Base-by-base conservation (phyloP, 2,113 vertebrate genomes). In the Guaruba guarouba region DNA sequence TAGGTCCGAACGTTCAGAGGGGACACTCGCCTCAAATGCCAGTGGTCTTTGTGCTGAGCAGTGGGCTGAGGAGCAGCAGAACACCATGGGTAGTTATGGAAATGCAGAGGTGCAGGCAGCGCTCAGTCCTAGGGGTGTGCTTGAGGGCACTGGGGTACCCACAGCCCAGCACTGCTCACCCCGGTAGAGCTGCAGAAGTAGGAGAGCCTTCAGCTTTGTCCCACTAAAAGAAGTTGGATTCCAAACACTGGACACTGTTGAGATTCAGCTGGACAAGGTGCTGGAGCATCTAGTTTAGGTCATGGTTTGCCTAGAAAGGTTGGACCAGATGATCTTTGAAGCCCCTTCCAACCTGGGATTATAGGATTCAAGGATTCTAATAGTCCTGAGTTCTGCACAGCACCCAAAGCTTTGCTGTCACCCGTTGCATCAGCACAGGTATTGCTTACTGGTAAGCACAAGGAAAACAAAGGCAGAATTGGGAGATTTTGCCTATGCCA, bases 1-100 rank as follows among this genome's bases (percentile, higher is more conserved):
- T 83, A 91, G 57, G 78, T 93, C 75, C 12, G 49, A 48, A 87
- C 17, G 59, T 94, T 97, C 57, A 78, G 57, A 0, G 87, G 95
- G 27, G 96, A 93, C 23, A 68, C 61, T 62, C 69, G 73, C 27
- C 93, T 35, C 39, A 98, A 76, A 28, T 94, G 69, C 96, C 97
- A 97, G 54, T 33, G 76, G 61, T 43, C 81, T 92, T 93, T 0
- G 15, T 4, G 2, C 54, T 94, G 83, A 97, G 89, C 13, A 84
- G 93, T 31, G 97, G 97, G 73, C 97, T 98, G 75, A 16, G 31
- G 79, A 61, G 70, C 43, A 62, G 41, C 11, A 80, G 44, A 52
- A 61, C 7, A 15, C 49, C 17, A 7, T 22, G 52, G 22, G 7
- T 4, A 28, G 62, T 82, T 61, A 75, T 2, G 4, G 51, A 22